Evolutionary conservation across 2,888 invertebrate species (phyloP).

Genomic region (Pollenia labialis): DNA sequence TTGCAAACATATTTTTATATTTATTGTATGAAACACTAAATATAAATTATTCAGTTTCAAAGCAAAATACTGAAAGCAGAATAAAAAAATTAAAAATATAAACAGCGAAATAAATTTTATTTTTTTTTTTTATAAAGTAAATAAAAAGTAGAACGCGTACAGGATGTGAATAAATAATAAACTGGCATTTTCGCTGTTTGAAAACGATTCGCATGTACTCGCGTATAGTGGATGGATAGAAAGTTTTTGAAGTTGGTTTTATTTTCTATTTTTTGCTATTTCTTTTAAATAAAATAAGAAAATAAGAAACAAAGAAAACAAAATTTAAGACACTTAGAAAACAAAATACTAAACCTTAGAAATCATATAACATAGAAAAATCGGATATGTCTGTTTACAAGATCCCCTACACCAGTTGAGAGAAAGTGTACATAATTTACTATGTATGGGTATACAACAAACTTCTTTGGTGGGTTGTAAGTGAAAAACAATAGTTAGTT

Average conservation of each 20-base stretch:
- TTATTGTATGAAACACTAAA: not conserved
- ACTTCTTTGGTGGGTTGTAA: no score
- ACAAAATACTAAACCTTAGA: no score
- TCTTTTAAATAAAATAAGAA: not conserved
- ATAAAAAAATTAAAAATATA: constrained; percentile 7
- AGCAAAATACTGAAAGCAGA: not conserved
- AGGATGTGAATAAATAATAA: constrained; percentile 62
- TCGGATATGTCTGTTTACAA: no score
- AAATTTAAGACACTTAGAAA: no score
- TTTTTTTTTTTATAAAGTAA: constrained; percentile 10
- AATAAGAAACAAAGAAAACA: no score
- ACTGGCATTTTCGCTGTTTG: constrained; percentile 47
- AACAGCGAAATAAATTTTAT: constrained; percentile 2
- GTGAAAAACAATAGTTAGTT: no score
- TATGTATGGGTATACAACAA: no score
- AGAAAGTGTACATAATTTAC: no score
- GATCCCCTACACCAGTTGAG: no score
- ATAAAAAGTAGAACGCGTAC: constrained; percentile 57
- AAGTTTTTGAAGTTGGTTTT: not conserved
- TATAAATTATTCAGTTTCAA: constrained; percentile 6
- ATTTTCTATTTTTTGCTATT: constrained; percentile 2
- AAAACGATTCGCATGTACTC: not conserved
- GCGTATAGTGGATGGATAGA: not conserved
- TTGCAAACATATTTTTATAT: not conserved
- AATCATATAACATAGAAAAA: no score